Evolutionary conservation across 2,888 invertebrate genomes (phyloP).

Genomic region (Sesamia inferens): DNA sequence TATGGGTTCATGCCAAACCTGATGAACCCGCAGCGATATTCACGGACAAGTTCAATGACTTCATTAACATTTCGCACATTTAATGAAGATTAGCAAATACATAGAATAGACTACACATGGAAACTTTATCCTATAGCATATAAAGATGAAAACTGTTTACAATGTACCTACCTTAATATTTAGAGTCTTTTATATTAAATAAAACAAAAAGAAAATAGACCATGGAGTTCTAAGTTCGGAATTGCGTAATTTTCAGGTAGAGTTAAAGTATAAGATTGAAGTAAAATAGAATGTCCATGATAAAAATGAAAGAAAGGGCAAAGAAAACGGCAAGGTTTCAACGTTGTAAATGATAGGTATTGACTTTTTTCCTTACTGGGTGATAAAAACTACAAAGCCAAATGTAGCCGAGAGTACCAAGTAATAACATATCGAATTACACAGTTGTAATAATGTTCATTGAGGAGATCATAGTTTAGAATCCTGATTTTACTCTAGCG

Average conservation of each 20-base stretch:
- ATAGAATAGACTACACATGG: conserved; percentile 2
- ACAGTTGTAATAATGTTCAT: conserved; percentile 23
- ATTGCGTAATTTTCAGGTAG: conserved; percentile 4
- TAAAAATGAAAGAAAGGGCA: conserved; percentile 4
- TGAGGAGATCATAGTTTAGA: conserved; percentile 28
- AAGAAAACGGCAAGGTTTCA: conserved; percentile 7
- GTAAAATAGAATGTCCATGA: conserved; percentile 7
- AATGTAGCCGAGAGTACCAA: conserved; percentile 1
- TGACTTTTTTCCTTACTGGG: conserved; percentile 17
- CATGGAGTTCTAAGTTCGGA: conserved; percentile 35
- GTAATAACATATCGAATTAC: conserved; percentile 22
- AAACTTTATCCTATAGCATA: conserved; percentile 5
- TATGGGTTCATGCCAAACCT: conserved; percentile 35
- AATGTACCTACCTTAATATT: conserved; percentile 13
- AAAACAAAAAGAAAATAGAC: conserved; percentile 37
- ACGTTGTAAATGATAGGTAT: not conserved
- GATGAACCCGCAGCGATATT: conserved; percentile 40
- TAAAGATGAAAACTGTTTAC: conserved; percentile 10
- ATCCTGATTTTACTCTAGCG: conserved; percentile 2
- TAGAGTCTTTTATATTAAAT: conserved; percentile 18
- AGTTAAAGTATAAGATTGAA: conserved; percentile 17
- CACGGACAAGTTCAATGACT: conserved; percentile 46
- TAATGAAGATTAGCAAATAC: conserved; percentile 12
- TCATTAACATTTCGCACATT: conserved; percentile 25
- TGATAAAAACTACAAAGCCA: conserved; percentile 24